Evolutionary conservation across 2,888 invertebrate genomes (phyloP).

Genomic region (Polia nebulosa): DNA sequence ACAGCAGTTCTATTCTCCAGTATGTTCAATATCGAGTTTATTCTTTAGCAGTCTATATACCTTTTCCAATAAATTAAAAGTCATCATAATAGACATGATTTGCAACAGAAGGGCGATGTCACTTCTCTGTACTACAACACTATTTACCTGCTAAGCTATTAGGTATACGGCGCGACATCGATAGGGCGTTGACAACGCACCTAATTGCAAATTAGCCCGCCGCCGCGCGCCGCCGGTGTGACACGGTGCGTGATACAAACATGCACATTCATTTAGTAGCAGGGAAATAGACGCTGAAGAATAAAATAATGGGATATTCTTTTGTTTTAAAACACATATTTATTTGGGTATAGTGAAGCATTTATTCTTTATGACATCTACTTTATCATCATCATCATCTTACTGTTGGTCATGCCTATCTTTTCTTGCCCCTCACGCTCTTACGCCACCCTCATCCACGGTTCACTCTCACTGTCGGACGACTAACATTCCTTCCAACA

Average conservation of each 20-base stretch:
- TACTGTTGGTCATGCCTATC: too few species aligned
- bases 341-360: background rate
- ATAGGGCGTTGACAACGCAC: constrained; percentile 4
- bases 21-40: too few species aligned
- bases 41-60: too few species aligned
- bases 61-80: background rate
- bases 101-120: background rate
- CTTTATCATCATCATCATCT: background rate
- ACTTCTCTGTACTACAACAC: background rate
- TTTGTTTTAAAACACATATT: background rate
- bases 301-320: background rate
- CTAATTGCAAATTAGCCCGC: constrained; percentile 10
- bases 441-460: too few species aligned
- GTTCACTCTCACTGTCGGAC: too few species aligned
- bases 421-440: too few species aligned
- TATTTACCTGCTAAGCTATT: constrained; percentile 4
- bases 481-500: too few species aligned
- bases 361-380: background rate
- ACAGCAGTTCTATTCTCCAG: too few species aligned
- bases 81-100: too few species aligned
- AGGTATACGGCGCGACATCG: background rate
- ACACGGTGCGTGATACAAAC: constrained; percentile 1
- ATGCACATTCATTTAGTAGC: constrained; percentile 6
- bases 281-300: background rate
- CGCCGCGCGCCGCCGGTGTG: too few species aligned